phyloP scores from a whole-genome alignment of 35 echinoderm and acorn worm genomes.

The Hemicentrotus pulcherrimus region DNA sequence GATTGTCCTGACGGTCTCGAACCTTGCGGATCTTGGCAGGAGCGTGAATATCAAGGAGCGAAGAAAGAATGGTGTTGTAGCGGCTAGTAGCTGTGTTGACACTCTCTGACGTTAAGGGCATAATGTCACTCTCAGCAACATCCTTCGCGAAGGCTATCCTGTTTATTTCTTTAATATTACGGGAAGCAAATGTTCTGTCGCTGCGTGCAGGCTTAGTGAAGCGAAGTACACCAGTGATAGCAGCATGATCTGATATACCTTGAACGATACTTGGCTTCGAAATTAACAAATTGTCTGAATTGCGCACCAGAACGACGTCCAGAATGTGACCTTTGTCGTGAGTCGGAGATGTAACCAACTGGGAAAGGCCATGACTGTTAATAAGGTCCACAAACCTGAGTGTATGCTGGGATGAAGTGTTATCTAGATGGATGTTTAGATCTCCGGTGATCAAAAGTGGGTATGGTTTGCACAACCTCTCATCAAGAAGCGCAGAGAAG shows the following conservation, averaged over 20 bases:
- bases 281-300: background rate
- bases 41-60: too few species aligned
- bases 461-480: background rate
- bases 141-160: conserved; percentile 5
- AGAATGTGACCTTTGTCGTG: conserved; percentile 55
- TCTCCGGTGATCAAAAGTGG: too few species aligned
- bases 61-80: background rate
- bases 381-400: too few species aligned
- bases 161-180: conserved; percentile 16
- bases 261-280: background rate
- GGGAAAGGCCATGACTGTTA: conserved; percentile 20
- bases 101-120: too few species aligned
- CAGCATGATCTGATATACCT: conserved; percentile 16
- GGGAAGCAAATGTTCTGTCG: background rate
- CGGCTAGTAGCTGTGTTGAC: background rate
- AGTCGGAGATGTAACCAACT: background rate
- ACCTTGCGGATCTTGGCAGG: too few species aligned
- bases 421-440: too few species aligned
- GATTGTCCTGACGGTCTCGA: too few species aligned
- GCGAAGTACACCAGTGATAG: background rate
- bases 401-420: too few species aligned
- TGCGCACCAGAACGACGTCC: conserved; percentile 14
- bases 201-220: background rate
- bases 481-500: conserved; percentile 5
- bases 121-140: background rate